Evolutionary conservation across 2,888 invertebrate genomes (phyloP).

Genomic region (Tiliacea citrago): DNA sequence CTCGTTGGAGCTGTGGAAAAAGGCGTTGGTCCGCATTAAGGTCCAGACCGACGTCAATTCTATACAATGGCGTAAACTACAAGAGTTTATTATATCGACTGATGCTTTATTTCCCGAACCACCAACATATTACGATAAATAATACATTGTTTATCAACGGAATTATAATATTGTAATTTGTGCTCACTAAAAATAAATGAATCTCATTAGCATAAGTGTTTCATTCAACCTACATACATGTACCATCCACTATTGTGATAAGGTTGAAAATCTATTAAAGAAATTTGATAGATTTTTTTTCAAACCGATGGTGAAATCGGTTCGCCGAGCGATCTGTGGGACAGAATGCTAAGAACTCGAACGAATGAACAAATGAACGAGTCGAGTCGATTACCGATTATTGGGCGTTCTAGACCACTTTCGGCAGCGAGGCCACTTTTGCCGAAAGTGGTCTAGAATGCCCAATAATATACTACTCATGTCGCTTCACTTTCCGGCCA

Average conservation of each 20-base stretch:
- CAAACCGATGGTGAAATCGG: no score
- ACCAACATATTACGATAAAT: background rate
- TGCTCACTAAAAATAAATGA: slow-evolving; percentile 5
- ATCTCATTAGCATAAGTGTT: background rate
- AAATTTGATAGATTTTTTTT: no score
- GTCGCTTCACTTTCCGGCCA: no score
- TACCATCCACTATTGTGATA: background rate
- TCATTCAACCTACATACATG: background rate
- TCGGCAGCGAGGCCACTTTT: no score
- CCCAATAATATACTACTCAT: no score
- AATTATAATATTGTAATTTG: slow-evolving; percentile 5
- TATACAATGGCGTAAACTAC: background rate
- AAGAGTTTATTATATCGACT: background rate
- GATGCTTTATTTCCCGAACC: no score
- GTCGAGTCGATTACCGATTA: background rate
- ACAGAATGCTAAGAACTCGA: no score
- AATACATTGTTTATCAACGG: background rate
- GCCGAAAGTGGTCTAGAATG: no score
- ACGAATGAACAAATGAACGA: background rate
- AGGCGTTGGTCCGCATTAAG: background rate
- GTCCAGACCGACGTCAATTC: background rate
- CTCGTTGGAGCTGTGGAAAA: no score
- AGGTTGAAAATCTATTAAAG: background rate
- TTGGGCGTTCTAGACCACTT: background rate
- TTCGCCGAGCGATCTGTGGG: no score